phyloP scores from a whole-genome alignment of 2,888 invertebrate species.

The Gerosis bhagava region DNA sequence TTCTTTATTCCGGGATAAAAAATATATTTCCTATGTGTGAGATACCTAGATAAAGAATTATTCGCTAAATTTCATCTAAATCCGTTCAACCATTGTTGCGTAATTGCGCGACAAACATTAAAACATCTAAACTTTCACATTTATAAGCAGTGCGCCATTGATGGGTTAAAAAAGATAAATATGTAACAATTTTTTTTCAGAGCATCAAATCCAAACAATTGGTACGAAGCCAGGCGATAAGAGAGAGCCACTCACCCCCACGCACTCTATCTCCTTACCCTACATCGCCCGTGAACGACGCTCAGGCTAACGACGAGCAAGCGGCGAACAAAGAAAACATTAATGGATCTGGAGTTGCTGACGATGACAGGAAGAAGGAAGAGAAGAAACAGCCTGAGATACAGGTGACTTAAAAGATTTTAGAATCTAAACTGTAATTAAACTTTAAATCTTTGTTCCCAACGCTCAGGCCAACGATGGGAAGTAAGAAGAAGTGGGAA shows the following conservation, averaged over 20 bases:
- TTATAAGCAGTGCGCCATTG: too few species aligned
- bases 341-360: slow-evolving; percentile 13
- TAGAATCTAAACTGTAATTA: background rate
- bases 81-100: too few species aligned
- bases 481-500: too few species aligned
- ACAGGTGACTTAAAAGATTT: slow-evolving; percentile 56
- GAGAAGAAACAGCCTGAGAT: slow-evolving; percentile 65
- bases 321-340: slow-evolving; percentile 28
- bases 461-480: too few species aligned
- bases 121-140: too few species aligned
- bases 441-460: background rate
- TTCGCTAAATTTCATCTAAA: too few species aligned
- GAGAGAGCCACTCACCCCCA: slow-evolving; percentile 89
- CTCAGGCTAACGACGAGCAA: slow-evolving; percentile 33
- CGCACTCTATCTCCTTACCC: slow-evolving; percentile 74
- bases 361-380: slow-evolving; percentile 38
- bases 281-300: slow-evolving; percentile 25
- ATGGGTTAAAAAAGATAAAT: background rate
- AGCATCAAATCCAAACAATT: slow-evolving; percentile 91
- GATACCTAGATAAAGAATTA: too few species aligned
- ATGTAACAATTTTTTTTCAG: slow-evolving; percentile 45
- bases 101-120: too few species aligned
- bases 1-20: too few species aligned
- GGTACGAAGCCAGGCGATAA: slow-evolving; percentile 94
- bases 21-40: too few species aligned